Percentiles rank a stretch among this genome's conserved stretches.
These are phyloP conservation scores for Mythimna loreyi DNA, from an alignment of 2,888 invertebrate species.

Conservation along the genomic window DNA sequence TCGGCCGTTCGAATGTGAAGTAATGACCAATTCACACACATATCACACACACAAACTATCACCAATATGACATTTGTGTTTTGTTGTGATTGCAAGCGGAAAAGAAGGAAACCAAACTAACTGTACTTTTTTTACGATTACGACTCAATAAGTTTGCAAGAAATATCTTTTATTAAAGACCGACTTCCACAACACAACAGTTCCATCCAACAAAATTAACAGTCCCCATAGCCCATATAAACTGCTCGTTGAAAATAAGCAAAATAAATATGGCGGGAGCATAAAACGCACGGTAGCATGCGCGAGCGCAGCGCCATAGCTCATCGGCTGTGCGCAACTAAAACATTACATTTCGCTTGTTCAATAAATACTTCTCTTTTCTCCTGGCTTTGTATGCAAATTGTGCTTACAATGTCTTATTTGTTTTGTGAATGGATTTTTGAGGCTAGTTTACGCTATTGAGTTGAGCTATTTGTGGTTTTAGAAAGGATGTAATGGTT, in stretches of 20 bases:
- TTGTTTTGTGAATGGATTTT: constrained; percentile 65
- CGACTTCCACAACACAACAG: constrained; percentile 20
- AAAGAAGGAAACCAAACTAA: neutral
- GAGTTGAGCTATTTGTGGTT: constrained; percentile 19
- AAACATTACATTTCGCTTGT: constrained; percentile 67
- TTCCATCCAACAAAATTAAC: constrained; percentile 42
- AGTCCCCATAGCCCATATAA: constrained; percentile 46
- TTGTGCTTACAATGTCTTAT: constrained; percentile 69
- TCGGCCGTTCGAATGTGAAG: too few relatives aligned
- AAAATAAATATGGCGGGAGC: constrained; percentile 56
- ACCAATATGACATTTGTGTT: neutral
- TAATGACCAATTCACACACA: too few relatives aligned
- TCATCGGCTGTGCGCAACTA: constrained; percentile 70
- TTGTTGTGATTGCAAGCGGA: neutral
- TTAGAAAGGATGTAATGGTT: neutral
- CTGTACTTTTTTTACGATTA: neutral
- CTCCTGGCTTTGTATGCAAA: constrained; percentile 81
- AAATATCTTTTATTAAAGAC: constrained; percentile 11
- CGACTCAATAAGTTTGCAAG: neutral
- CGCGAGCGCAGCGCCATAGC: constrained; percentile 66
- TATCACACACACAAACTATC: too few relatives aligned
- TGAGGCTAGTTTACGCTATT: constrained; percentile 35
- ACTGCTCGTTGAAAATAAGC: constrained; percentile 59
- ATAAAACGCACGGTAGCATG: constrained; percentile 75
- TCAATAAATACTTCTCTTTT: constrained; percentile 79